phyloP scores from a whole-genome alignment of 2,113 vertebrate genomes.

The Hemicordylus capensis region DNA sequence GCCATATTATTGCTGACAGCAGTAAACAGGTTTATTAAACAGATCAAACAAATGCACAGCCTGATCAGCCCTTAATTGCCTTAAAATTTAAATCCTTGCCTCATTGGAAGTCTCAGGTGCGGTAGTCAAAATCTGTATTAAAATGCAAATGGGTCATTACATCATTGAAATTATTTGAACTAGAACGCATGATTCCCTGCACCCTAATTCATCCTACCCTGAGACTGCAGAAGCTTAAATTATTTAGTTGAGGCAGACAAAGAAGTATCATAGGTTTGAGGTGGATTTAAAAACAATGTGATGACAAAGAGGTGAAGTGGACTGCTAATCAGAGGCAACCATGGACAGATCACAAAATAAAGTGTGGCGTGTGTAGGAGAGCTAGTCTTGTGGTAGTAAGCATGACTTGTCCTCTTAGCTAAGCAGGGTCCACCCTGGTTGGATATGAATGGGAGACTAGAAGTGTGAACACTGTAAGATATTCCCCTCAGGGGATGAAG shows the following conservation, averaged over 20 bases:
- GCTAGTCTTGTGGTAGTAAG: too few relatives aligned
- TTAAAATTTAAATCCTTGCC: slow-evolving; percentile 68
- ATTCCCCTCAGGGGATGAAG: too few relatives aligned
- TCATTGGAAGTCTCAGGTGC: slow-evolving; percentile 69
- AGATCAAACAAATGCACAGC: slow-evolving; percentile 66
- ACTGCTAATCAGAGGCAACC: not conserved
- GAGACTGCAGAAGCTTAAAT: slow-evolving; percentile 32
- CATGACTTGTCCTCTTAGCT: too few relatives aligned
- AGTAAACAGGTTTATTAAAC: slow-evolving; percentile 68
- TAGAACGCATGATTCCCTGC: slow-evolving; percentile 50
- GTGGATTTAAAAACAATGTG: slow-evolving; percentile 10
- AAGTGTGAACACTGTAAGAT: too few relatives aligned
- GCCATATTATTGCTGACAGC: slow-evolving; percentile 41
- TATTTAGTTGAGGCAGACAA: slow-evolving; percentile 44
- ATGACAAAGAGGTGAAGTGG: not conserved
- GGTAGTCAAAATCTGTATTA: slow-evolving; percentile 68
- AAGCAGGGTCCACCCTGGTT: too few relatives aligned
- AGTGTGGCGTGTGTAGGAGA: too few relatives aligned
- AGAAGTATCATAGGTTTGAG: slow-evolving; percentile 21
- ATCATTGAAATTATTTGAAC: slow-evolving; percentile 70
- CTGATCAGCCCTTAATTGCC: slow-evolving; percentile 67
- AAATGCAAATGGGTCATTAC: slow-evolving; percentile 76
- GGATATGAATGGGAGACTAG: too few relatives aligned
- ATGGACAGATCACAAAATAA: not conserved
- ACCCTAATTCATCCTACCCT: slow-evolving; percentile 36